Evolutionary conservation across 2,888 invertebrate species (phyloP), one percentile per base, ranked within the genome.

Genomic region (Dione juno): DNA sequence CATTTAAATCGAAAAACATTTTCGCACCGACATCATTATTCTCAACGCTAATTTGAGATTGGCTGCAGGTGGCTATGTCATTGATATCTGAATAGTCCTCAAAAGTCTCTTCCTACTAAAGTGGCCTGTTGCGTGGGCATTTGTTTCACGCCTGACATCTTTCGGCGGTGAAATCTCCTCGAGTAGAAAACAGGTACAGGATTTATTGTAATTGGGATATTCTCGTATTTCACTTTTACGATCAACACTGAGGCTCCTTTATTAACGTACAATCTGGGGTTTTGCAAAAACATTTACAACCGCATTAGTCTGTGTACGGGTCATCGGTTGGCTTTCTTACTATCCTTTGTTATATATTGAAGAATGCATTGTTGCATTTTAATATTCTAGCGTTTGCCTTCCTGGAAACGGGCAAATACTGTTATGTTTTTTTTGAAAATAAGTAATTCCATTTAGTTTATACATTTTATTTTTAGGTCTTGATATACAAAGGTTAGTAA

Each of bases 261-360:
- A 45, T 71, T 77, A 21, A 53, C 64, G 16, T 76, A n/a, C 72
- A 61, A 72, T 72, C 73, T 79, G 54, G 69, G 74, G 77, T 77
- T 78, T 63, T 81, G 78, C 79, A n/a, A 85, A 81, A 13, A 76
- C 77, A 68, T 82, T 83, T 2, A 84, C 84, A 69, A 88, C 78
- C 10, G 86, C 82, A 54, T 82, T 85, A 0, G 84, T 78, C 86
- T 82, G 69, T 85, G 83, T 0, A 81, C 76, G 1, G 88, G 88
- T 10, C n/a, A 80, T 83, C 0, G 83, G 77, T 0, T n/a, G n/a
- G 81, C 76, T 73, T 82, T 85, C 74, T 80, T 85, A 70, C 76
- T 80, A 11, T 76, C 79, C 76, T 80, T 82, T 66, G 84, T 85
- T n/a, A 73, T 70, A 75, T 84, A 84, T 65, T 85, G 83, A 48